A percentile compares a stretch with the other conserved stretches of the same genome.
Conservation (phyloP, 2,888 invertebrate species). For the Gerris lacustris region DNA sequence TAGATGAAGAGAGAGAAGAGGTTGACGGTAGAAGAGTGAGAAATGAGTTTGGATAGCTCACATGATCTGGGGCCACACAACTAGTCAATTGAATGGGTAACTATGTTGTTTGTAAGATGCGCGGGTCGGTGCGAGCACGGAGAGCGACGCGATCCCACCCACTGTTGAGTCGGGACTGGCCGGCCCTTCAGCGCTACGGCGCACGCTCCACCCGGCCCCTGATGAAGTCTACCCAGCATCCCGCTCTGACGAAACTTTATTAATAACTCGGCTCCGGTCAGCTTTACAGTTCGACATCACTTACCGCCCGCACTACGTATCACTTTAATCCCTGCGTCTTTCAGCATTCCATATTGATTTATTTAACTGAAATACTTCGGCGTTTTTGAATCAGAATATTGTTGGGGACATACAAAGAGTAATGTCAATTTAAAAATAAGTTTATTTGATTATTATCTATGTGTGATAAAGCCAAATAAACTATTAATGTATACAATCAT, state of each 20-base stretch:
- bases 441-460: no score
- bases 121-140: not conserved
- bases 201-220: not conserved
- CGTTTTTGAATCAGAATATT: no score
- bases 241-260: not conserved
- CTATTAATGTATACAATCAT: no score
- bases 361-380: no score
- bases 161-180: not conserved
- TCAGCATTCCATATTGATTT: not conserved
- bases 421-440: no score
- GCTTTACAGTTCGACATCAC: not conserved
- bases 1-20: not conserved
- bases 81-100: no score
- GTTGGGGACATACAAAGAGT: no score
- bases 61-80: no score
- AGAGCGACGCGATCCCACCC: not conserved
- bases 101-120: not conserved
- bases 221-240: not conserved
- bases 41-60: no score
- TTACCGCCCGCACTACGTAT: not conserved
- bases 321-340: not conserved
- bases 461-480: no score
- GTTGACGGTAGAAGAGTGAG: no score
- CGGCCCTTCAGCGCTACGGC: not conserved
- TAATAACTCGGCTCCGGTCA: conserved; percentile 2